Evolutionary conservation across 2,797 vertebrate species (phyloP).

Genomic region (Bradypodion pumilum): DNA sequence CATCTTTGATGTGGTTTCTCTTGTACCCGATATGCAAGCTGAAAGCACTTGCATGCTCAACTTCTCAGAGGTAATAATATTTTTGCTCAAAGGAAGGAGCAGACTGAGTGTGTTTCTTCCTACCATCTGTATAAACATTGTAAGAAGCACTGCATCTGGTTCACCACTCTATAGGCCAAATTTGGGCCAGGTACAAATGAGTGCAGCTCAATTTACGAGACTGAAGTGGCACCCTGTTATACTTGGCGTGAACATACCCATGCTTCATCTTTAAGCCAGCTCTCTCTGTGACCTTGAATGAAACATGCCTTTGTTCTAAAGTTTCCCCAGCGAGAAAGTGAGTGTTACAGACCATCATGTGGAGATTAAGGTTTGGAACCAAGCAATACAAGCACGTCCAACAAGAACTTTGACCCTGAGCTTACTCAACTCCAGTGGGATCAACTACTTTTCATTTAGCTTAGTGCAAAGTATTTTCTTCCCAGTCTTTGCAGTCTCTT

Average conservation of each 20-base stretch:
- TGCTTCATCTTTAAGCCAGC: slow-evolving; percentile 19
- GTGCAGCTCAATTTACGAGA: slow-evolving; percentile 11
- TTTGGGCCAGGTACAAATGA: slow-evolving; percentile 26
- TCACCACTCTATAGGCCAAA: slow-evolving; percentile 15
- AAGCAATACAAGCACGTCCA: neutral
- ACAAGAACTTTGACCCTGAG: slow-evolving; percentile 16
- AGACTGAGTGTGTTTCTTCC: slow-evolving; percentile 34
- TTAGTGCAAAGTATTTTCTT: neutral
- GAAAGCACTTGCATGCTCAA: slow-evolving; percentile 19
- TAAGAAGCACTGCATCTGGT: slow-evolving; percentile 21
- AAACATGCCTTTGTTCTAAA: slow-evolving; percentile 23
- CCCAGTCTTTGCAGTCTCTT: neutral
- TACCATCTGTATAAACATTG: slow-evolving; percentile 36
- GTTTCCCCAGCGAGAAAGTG: slow-evolving; percentile 27
- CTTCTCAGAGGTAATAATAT: slow-evolving; percentile 10
- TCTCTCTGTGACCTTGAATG: slow-evolving; percentile 15
- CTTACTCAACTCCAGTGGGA: slow-evolving; percentile 7
- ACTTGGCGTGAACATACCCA: slow-evolving; percentile 29
- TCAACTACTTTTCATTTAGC: slow-evolving; percentile 27
- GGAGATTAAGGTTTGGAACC: slow-evolving; percentile 40
- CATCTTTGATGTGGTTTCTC: slow-evolving; percentile 25
- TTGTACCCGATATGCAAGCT: neutral
- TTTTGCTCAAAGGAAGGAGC: neutral
- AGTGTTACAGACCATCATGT: neutral
- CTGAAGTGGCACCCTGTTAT: slow-evolving; percentile 24